Base-by-base conservation (phyloP, 2,888 invertebrate genomes). In the Conops quadrifasciatus region DNA sequence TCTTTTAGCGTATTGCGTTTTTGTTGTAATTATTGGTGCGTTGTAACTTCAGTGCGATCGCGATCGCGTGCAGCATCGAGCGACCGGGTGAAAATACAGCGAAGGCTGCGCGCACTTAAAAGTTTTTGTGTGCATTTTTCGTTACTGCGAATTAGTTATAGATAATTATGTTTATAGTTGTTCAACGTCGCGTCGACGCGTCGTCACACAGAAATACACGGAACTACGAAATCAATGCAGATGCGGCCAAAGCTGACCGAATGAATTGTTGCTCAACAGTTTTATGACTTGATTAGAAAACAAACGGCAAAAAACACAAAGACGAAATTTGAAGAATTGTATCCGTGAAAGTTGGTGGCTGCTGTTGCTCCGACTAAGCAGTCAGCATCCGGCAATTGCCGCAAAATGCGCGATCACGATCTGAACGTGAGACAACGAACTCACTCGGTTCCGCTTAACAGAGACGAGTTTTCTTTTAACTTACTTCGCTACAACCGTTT, bases 11-110 rank as follows among this genome's bases (percentile, higher is more conserved):
- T 36, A 36, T 36, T 36, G 4, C 36, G 26, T 58, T 58, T 49
- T 65, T 51, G 16, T 30, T 53, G 5, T 71, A 77, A 77, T 77
- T 76, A 78, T 77, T 78, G 76, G 78, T 77, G 78, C 78, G 71
- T 67, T 49, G n/a, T n/a, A 72, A 73, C 64, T 72, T 72, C 71
- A 70, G 71, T 67, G 73, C 65, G 73, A 15, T 49, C 49, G 58
- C 49, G 58, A 72, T 72, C 72, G 73, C 74, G 74, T 75, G 75
- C 69, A 71, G 71, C 36, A 36, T 36, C 36, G 66, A 70, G 60
- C 67, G 47, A 15, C 24, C 66, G 47, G 13, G 9, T 28, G 56
- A 19, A 26, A 45, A 58, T 21, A 47, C 36, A 53, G 11, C 13
- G 26, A 28, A 24, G 26, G 30, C 49, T 11, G 16, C 4, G 24